Percentiles rank a stretch among this genome's conserved stretches.
Evolutionary conservation across 1,140 invertebrate species (phyloP).

Genomic region (Drosophila teissieri): DNA sequence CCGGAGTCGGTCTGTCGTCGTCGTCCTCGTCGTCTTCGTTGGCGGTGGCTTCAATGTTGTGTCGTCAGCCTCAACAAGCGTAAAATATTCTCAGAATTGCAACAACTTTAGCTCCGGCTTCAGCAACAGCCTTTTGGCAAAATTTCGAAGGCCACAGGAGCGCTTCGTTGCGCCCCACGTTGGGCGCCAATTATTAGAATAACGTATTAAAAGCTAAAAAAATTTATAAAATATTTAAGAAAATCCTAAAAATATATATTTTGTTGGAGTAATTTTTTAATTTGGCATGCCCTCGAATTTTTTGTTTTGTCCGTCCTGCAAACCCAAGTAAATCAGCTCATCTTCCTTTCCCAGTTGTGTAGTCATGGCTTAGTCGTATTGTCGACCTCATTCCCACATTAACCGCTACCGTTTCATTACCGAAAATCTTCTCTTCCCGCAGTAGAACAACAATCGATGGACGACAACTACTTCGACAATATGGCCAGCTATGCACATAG

Average conservation of each 20-base stretch:
- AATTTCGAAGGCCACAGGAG: constrained; percentile 59
- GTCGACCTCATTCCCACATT: constrained; percentile 69
- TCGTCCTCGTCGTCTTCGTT: constrained; percentile 62
- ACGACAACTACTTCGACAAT: constrained; percentile 53
- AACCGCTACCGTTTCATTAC: constrained; percentile 74
- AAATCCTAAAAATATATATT: neutral
- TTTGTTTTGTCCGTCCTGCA: constrained; percentile 7
- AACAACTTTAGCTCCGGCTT: constrained; percentile 69
- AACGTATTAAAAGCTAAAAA: neutral
- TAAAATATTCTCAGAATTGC: constrained; percentile 82
- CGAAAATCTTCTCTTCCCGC: constrained; percentile 62
- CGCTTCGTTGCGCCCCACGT: constrained; percentile 11
- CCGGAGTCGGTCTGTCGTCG: constrained; percentile 28
- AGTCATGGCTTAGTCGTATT: neutral
- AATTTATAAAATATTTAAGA: neutral
- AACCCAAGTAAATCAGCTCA: neutral
- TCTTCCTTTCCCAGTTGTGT: neutral
- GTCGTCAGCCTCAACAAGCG: constrained; percentile 78
- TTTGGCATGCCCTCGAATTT: neutral
- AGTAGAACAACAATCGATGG: constrained; percentile 65
- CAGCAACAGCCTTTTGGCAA: constrained; percentile 63
- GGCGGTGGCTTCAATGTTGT: constrained; percentile 71
- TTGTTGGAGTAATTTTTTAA: neutral
- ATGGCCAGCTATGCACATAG: constrained; percentile 53
- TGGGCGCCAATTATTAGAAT: neutral